Conservation (phyloP, 2,113 vertebrate species). For the Oryzias woworae region DNA sequence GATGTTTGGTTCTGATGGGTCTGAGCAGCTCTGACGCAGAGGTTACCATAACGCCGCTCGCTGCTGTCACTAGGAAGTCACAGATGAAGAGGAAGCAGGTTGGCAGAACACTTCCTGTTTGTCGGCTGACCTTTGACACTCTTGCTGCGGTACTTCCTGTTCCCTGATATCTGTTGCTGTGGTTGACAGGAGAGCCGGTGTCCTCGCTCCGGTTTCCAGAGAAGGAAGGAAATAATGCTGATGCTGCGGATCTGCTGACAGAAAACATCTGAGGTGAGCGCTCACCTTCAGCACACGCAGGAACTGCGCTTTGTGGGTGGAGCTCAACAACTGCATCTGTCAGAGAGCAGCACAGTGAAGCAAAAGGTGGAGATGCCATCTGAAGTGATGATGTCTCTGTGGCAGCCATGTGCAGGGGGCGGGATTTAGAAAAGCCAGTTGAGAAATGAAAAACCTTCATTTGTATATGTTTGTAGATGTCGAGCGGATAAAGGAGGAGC, state of each 20-base stretch:
- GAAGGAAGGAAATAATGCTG: conserved; percentile 20
- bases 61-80: conserved; percentile 24
- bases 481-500: too few species aligned
- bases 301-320: too few species aligned
- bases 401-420: too few species aligned
- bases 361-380: too few species aligned
- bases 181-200: too few species aligned
- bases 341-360: too few species aligned
- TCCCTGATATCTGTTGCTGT: not conserved
- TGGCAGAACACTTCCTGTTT: conserved; percentile 39
- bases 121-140: conserved; percentile 28
- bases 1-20: not conserved
- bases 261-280: not conserved
- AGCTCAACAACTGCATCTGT: too few species aligned
- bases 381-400: too few species aligned
- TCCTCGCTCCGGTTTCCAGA: not conserved
- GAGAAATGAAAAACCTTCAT: too few species aligned
- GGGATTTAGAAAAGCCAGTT: too few species aligned
- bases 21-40: not conserved
- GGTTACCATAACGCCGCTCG: not conserved
- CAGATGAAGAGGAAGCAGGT: conserved; percentile 48
- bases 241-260: not conserved
- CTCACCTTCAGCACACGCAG: too few species aligned
- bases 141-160: conserved; percentile 1
- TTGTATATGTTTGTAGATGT: too few species aligned